Evolutionary conservation across 1,140 invertebrate genomes (phyloP), one percentile per base, ranked within the genome.

Genomic region (Phortica variegata): DNA sequence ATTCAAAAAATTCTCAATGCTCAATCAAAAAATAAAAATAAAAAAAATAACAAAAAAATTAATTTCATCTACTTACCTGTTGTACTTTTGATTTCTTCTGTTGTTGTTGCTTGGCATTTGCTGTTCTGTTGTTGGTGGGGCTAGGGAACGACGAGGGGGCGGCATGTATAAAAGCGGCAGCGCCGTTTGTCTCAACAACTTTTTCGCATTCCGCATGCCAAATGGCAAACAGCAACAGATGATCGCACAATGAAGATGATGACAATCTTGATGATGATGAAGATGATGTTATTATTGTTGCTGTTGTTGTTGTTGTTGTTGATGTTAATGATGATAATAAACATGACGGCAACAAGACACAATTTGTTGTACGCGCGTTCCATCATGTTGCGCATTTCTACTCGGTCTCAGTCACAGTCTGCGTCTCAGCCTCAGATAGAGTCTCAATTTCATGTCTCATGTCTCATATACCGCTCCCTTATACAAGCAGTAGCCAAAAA

Each of bases 41-140:
- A 49, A 38, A 54, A 49, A 43, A 43, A 34, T n/a, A 45, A 43
- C 13, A 17, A 36, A 15, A 23, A 29, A 12, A 49, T 60, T 60
- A 62, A 68, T 63, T 68, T 68, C 52, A 68, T 55, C 63, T 68
- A 68, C 63, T 65, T 65, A 61, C 52, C 23, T 26, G 23, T 26
- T 26, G 23, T 26, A 26, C 23, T 26, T 26, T 26, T 26, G 23
- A 26, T 26, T 26, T n/a, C n/a, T n/a, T n/a, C 23, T 6, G 23
- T 26, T 26, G 23, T 10, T 26, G 5, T 5, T 10, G 23, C 23
- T 26, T 26, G 23, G 23, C 23, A 26, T 26, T 26, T 26, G 23
- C 5, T 26, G 23, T n/a, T n/a, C n/a, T n/a, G n/a, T n/a, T n/a
- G n/a, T n/a, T n/a, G n/a, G n/a, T n/a, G n/a, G n/a, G n/a, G n/a